phyloP scores from a whole-genome alignment of 2,888 invertebrate genomes.

The Leptinotarsa haldemani region DNA sequence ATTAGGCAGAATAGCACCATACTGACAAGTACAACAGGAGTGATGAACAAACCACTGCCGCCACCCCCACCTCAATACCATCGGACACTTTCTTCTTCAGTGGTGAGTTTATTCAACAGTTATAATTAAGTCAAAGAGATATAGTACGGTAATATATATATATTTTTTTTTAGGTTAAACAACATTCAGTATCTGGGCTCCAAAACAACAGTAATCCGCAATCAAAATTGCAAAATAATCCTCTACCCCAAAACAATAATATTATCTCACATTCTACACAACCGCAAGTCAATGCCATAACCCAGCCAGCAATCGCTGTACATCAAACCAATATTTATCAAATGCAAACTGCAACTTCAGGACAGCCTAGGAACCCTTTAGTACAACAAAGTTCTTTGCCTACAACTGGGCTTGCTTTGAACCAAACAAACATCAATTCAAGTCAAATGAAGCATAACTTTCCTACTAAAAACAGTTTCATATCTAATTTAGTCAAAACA shows the following conservation, averaged over 20 bases:
- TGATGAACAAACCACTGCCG: conserved; percentile 34
- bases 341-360: conserved; percentile 26
- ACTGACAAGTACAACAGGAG: conserved; percentile 52
- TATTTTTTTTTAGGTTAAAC: conserved; percentile 41
- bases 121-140: not conserved
- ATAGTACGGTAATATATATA: too few species aligned
- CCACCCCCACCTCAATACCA: conserved; percentile 47
- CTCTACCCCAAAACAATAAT: conserved; percentile 33
- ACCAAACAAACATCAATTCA: conserved; percentile 33
- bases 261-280: conserved; percentile 36
- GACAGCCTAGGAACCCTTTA: conserved; percentile 27
- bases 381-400: conserved; percentile 15
- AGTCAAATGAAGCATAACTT: conserved; percentile 32
- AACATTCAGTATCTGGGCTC: conserved; percentile 28
- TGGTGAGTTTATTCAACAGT: conserved; percentile 36
- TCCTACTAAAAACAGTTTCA: conserved; percentile 31
- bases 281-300: conserved; percentile 26
- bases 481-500: conserved; percentile 26
- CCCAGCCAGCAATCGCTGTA: conserved; percentile 29
- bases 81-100: conserved; percentile 37
- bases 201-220: conserved; percentile 33
- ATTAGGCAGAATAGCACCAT: conserved; percentile 54
- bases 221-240: conserved; percentile 31
- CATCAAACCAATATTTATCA: conserved; percentile 39
- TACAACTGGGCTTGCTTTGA: conserved; percentile 2